phyloP scores from a whole-genome alignment of 1,140 invertebrate genomes.

The Tetramorium parvispinum region DNA sequence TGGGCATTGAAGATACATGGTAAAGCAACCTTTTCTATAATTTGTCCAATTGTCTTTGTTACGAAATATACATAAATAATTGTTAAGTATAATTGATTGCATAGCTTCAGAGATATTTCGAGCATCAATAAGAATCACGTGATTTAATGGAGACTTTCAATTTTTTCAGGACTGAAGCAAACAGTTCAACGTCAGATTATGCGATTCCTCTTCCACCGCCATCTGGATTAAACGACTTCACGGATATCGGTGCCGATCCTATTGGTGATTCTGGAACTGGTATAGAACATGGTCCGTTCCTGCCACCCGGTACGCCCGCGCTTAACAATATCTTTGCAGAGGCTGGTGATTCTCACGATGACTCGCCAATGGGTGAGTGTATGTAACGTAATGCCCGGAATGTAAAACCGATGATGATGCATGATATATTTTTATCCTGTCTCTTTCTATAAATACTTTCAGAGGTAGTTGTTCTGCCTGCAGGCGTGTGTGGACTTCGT shows the following conservation, averaged over 20 bases:
- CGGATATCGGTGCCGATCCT: slow-evolving; percentile 78
- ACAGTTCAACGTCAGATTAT: slow-evolving; percentile 81
- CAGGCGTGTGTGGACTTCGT: slow-evolving; percentile 89
- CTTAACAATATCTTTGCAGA: slow-evolving; percentile 84
- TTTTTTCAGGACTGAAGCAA: slow-evolving; percentile 81
- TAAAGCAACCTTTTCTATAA: slow-evolving; percentile 56
- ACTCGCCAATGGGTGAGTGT: slow-evolving; percentile 80
- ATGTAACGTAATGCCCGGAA: background rate
- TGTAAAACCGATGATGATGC: background rate
- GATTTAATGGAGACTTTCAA: background rate
- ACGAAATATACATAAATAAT: background rate
- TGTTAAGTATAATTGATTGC: background rate
- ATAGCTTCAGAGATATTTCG: background rate
- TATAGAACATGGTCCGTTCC: slow-evolving; percentile 82
- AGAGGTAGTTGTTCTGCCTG: slow-evolving; percentile 70
- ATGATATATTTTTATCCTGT: background rate
- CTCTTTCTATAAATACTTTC: slow-evolving; percentile 8
- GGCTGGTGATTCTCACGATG: slow-evolving; percentile 80
- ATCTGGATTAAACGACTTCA: slow-evolving; percentile 79
- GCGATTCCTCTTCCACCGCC: slow-evolving; percentile 83
- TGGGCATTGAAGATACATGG: slow-evolving; percentile 85
- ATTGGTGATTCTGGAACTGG: slow-evolving; percentile 74
- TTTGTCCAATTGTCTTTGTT: background rate
- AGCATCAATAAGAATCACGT: background rate
- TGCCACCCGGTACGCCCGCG: slow-evolving; percentile 77